Evolutionary conservation across 2,797 vertebrate species (phyloP).

Genomic region (Vireo griseus): DNA sequence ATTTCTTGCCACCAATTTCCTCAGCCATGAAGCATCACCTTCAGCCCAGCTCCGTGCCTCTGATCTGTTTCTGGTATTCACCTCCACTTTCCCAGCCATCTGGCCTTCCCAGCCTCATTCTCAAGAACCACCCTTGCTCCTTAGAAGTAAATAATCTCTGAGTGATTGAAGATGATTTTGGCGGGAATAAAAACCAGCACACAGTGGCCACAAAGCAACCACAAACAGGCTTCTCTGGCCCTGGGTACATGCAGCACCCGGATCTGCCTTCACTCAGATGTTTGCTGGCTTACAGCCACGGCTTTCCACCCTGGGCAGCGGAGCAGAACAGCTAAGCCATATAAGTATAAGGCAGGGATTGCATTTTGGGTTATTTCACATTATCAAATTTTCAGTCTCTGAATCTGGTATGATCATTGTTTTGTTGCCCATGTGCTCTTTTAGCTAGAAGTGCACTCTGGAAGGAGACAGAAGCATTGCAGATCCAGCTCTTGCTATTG

Average conservation of each 20-base stretch:
- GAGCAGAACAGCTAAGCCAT: not conserved
- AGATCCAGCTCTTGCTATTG: not conserved
- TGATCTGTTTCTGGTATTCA: not conserved
- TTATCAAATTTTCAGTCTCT: not conserved
- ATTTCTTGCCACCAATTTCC: not conserved
- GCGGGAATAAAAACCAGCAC: not conserved
- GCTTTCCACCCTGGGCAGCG: not conserved
- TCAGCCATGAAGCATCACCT: not conserved
- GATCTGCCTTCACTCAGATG: not conserved
- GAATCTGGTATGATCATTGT: not conserved
- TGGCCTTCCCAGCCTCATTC: not conserved
- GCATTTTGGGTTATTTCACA: not conserved
- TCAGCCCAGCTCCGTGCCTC: not conserved
- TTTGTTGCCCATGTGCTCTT: not conserved
- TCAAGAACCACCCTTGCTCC: not conserved
- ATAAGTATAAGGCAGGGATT: not conserved
- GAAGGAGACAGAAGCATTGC: not conserved
- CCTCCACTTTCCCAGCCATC: not conserved
- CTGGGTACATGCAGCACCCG: accelerated
- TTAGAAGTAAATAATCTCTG: not conserved
- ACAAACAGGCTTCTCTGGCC: not conserved
- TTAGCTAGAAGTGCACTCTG: not conserved
- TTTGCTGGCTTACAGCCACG: not conserved
- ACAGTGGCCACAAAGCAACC: not conserved
- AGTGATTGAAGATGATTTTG: not conserved